Evolutionary conservation across 2,797 vertebrate genomes (phyloP).

Genomic region (Nyctibius grandis): DNA sequence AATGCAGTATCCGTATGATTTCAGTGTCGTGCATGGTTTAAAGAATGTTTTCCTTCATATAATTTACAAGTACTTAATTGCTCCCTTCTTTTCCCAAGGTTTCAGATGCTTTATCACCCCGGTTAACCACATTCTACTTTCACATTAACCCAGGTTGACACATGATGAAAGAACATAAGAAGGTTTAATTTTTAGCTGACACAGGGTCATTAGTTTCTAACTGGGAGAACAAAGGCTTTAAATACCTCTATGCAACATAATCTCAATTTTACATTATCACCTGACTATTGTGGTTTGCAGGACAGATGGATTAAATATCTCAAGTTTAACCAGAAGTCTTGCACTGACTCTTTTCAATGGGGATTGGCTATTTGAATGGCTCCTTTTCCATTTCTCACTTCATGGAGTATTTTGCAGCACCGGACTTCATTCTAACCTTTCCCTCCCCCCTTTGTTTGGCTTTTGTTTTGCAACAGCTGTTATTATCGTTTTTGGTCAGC

Average conservation of each 20-base stretch:
- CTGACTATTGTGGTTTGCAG: slow-evolving; percentile 73
- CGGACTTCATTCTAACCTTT: slow-evolving; percentile 94
- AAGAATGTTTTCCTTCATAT: slow-evolving; percentile 34
- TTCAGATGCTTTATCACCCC: slow-evolving; percentile 67
- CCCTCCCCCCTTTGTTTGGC: slow-evolving; percentile 88
- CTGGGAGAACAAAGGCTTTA: slow-evolving; percentile 73
- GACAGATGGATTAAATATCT: slow-evolving; percentile 79
- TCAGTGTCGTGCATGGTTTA: background rate
- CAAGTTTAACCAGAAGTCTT: slow-evolving; percentile 80
- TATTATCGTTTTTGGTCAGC: slow-evolving; percentile 99
- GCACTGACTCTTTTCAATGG: slow-evolving; percentile 68
- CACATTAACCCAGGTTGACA: slow-evolving; percentile 70
- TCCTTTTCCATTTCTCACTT: slow-evolving; percentile 81
- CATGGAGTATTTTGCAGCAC: slow-evolving; percentile 84
- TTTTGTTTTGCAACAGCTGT: slow-evolving; percentile 99
- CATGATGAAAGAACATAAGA: slow-evolving; percentile 68
- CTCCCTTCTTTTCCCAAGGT: slow-evolving; percentile 33
- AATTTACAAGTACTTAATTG: slow-evolving; percentile 7
- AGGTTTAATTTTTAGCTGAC: slow-evolving; percentile 76
- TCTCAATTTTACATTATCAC: slow-evolving; percentile 79
- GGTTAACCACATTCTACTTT: slow-evolving; percentile 62
- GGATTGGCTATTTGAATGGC: slow-evolving; percentile 72
- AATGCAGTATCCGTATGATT: background rate
- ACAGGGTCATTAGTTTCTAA: slow-evolving; percentile 79
- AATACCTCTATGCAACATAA: slow-evolving; percentile 77